A percentile compares a stretch with the other conserved stretches of the same genome.
Evolutionary conservation across 2,888 invertebrate genomes (phyloP).

Genomic region (Pachycephus smyrnensis): DNA sequence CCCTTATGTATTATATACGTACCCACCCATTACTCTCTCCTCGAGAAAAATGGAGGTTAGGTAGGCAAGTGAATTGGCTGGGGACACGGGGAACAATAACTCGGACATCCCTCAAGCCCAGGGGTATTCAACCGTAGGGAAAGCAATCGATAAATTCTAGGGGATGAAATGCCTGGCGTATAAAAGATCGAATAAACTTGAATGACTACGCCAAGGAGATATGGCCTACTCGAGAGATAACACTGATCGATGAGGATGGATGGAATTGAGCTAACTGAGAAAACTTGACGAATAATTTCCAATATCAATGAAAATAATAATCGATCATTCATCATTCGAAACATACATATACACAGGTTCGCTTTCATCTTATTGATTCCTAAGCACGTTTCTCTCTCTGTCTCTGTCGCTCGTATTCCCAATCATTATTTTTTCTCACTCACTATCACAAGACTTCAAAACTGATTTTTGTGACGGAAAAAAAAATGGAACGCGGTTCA

Average conservation of each 20-base stretch:
- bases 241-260: conserved; percentile 28
- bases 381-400: background rate
- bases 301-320: background rate
- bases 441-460: too few species aligned
- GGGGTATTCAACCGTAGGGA: conserved; percentile 32
- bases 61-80: conserved; percentile 23
- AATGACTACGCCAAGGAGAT: conserved; percentile 22
- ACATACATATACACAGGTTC: background rate
- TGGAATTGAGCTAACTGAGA: background rate
- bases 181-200: conserved; percentile 35
- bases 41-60: conserved; percentile 12
- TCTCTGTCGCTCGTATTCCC: too few species aligned
- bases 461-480: too few species aligned
- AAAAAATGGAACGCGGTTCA: background rate
- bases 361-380: background rate
- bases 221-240: conserved; percentile 35
- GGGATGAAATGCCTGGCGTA: conserved; percentile 27
- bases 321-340: background rate
- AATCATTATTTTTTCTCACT: too few species aligned
- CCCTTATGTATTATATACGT: background rate
- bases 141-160: conserved; percentile 40
- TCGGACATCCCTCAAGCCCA: conserved; percentile 12
- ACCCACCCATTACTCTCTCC: background rate
- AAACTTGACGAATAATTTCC: background rate
- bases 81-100: conserved; percentile 28